Conservation (phyloP, 1,140 invertebrate genomes). For the Drosophila punjabiensis region DNA sequence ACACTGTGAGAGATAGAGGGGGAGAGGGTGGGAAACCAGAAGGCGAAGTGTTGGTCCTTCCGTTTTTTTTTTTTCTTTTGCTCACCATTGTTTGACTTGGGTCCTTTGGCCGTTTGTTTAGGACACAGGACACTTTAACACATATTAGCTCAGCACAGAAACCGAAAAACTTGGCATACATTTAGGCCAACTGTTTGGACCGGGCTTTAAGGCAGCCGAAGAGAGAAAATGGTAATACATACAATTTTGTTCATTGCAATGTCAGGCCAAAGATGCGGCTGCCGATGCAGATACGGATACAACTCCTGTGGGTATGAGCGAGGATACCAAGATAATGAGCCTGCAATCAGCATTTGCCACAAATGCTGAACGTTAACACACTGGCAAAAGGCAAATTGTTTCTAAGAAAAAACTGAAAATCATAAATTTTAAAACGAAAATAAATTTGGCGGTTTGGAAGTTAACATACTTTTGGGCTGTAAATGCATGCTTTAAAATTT, state of each 20-base stretch:
- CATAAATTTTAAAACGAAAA: not conserved
- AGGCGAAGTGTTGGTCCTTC: slow-evolving; percentile 16
- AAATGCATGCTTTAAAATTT: not conserved
- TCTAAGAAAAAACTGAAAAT: not conserved
- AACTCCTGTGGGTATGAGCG: slow-evolving; percentile 14
- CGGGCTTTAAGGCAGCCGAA: slow-evolving; percentile 18
- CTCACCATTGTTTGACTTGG: slow-evolving; percentile 36
- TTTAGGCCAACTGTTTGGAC: slow-evolving; percentile 20
- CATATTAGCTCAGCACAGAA: slow-evolving; percentile 39
- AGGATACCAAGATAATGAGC: slow-evolving; percentile 47
- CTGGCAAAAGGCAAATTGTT: slow-evolving; percentile 2
- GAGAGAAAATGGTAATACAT: not conserved
- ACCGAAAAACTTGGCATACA: slow-evolving; percentile 41
- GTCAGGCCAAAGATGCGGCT: slow-evolving; percentile 17
- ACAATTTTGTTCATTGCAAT: slow-evolving; percentile 23
- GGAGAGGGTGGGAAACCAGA: not conserved
- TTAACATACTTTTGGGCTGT: not conserved
- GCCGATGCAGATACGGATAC: slow-evolving; percentile 14
- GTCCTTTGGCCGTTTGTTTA: slow-evolving; percentile 39
- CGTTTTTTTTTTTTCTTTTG: slow-evolving; percentile 3
- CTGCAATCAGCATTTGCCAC: slow-evolving; percentile 56
- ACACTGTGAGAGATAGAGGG: slow-evolving; percentile 8
- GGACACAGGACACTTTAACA: slow-evolving; percentile 50
- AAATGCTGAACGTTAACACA: slow-evolving; percentile 25
- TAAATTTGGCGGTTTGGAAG: no score